phyloP scores from a whole-genome alignment of 2,113 vertebrate species.

The Mionectes macconnelli region DNA sequence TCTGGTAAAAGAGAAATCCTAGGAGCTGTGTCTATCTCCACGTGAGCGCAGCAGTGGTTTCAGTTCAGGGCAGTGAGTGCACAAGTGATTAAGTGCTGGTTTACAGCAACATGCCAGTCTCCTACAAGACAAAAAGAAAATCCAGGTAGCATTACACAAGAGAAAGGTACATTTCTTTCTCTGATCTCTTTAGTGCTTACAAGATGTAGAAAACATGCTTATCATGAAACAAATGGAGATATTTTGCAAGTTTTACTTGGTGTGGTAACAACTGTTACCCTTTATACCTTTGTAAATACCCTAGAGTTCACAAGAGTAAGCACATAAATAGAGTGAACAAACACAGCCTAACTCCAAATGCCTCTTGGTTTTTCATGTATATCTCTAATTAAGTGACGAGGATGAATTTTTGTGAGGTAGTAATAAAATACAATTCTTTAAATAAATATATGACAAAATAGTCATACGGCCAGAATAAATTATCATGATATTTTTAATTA shows the following conservation, averaged over 20 bases:
- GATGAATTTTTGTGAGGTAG: neutral
- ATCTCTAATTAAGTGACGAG: slow-evolving; percentile 20
- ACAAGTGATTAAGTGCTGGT: neutral
- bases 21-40: neutral
- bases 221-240: slow-evolving; percentile 29
- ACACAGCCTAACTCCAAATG: slow-evolving; percentile 5
- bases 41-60: neutral
- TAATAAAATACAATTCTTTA: slow-evolving; percentile 32
- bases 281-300: slow-evolving; percentile 59
- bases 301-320: slow-evolving; percentile 11
- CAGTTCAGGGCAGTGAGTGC: neutral
- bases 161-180: slow-evolving; percentile 69
- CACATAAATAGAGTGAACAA: slow-evolving; percentile 21
- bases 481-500: slow-evolving; percentile 13
- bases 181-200: slow-evolving; percentile 48
- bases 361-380: slow-evolving; percentile 18
- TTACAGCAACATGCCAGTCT: slow-evolving; percentile 11
- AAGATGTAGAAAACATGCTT: slow-evolving; percentile 57
- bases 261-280: slow-evolving; percentile 56
- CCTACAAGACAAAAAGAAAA: slow-evolving; percentile 43
- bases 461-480: neutral
- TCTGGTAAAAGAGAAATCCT: neutral
- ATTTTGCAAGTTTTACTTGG: slow-evolving; percentile 64
- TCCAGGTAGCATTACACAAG: slow-evolving; percentile 56
- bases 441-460: slow-evolving; percentile 42